Percentiles rank a stretch among this genome's conserved stretches.
These are phyloP conservation scores for Alentia gelatinosa DNA, from an alignment of 2,888 invertebrate genomes.

Conservation along the genomic window DNA sequence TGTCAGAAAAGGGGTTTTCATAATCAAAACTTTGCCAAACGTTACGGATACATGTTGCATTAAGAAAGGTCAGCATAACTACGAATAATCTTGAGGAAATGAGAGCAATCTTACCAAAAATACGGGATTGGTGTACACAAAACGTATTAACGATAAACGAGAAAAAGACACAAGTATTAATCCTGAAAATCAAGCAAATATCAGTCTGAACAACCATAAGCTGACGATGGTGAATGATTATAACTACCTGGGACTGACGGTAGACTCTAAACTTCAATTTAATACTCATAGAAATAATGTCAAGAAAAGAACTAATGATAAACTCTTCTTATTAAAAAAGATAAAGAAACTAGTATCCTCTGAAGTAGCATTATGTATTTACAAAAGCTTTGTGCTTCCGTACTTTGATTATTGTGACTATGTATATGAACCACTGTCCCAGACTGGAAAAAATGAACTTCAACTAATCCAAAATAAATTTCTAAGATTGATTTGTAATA, in stretches of 20 bases:
- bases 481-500: neutral
- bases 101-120: neutral
- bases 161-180: neutral
- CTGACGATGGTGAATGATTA: neutral
- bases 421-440: neutral
- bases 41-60: no score
- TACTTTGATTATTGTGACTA: neutral
- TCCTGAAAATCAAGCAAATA: neutral
- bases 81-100: neutral
- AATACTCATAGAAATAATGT: neutral
- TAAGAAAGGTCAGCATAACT: no score
- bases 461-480: neutral
- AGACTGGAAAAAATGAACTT: neutral
- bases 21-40: no score
- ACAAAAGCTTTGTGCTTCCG: neutral
- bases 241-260: neutral
- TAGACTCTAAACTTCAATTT: neutral
- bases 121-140: neutral
- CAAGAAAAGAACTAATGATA: neutral
- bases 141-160: neutral
- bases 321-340: neutral
- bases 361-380: neutral
- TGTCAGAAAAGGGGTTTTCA: no score
- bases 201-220: neutral
- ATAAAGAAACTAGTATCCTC: neutral